Base-by-base conservation (phyloP, 2,113 vertebrate species). In the Nycticryphes semicollaris region DNA sequence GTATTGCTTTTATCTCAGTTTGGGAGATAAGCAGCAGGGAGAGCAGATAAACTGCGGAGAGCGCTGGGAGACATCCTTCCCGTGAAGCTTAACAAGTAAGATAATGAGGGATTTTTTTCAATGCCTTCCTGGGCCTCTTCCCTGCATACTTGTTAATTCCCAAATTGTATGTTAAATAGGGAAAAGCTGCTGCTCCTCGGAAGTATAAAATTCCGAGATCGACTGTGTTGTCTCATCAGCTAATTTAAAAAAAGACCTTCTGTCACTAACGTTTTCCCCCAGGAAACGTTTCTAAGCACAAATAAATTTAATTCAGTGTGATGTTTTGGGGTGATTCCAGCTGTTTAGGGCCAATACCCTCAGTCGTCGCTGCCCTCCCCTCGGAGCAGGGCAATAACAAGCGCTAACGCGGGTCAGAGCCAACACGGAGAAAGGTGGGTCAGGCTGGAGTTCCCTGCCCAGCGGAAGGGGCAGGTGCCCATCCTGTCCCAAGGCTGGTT, bases 281-380 rank as follows among this genome's bases (percentile, higher is more conserved):
- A 16, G 47, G 22, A 67, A 57, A n/a, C 28, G n/a, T 47, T 77
- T 59, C 23, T 16, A 21, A 73, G 85, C 18, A 2, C 12, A 13
- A n/a, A 18, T 31, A 27, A 59, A 33, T 3, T 1, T n/a, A 54
- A 69, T 41, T 60, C 10, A 18, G 6, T 1, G 0, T 16, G 37
- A 63, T 39, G 24, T 59, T 80, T 30, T 47, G 59, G 68, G 43
- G 48, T 16, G 47, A 48, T 16, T 68, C 39, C 20, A 24, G 48
- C 57, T 19, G 12, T 47, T 79, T 31, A 12, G 18, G 51, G 22
- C 5, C 37, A 48, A 28, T 24, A 15, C 9, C 24, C 18, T 64
- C 6, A 0, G 14, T 22, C 17, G 4, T 20, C 31, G 2, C 48
- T 45, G 73, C 64, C 59, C 45, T 48, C 64, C 64, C 6, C 2